Evolutionary conservation across 53 echinoderm and acorn worm species (phyloP), one percentile per base, ranked within the genome.

Genomic region (Antedon mediterranea): DNA sequence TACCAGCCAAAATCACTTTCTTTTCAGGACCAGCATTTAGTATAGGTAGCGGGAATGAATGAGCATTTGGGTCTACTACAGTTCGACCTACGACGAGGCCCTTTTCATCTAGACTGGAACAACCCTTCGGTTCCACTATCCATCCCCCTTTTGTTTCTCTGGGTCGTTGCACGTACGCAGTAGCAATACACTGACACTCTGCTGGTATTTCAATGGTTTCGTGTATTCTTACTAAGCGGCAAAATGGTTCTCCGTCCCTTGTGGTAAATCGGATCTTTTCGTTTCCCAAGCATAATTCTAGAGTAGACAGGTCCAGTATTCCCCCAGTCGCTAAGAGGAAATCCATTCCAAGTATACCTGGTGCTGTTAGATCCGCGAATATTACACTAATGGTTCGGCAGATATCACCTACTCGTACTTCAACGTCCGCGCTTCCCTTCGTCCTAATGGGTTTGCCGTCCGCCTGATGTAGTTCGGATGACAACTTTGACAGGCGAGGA

Each of bases 301-400:
- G 71, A 2, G 32, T 57, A 0, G 72, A 32, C 28, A 84, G 82
- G 31, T 87, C 32, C 28, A 81, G 71, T n/a, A 15, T 37, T 15
- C 82, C 85, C 11, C 75, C 82, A 0, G 81, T 41, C 0, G 57
- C 72, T 28, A 79, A 30, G 0, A 85, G 79, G 31, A 86, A 82
- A 82, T 82, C 85, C 73, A 87, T 75, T 23, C 90, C 90, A 28
- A 90, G 77, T 8, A 90, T 77, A 28, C 83, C 87, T 18, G 79
- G 37, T 28, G 76, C 32, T 26, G 71, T 81, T 15, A 87, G 76
- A 0, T 79, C 78, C 0, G 90, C 90, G 28, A 90, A 84, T 5
- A 80, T 79, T 7, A 78, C 85, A 0, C 31, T 71, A 0, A 81
- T 34, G 3, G 79, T 8, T 1, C 33, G 81, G 42, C 34, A 32